Conservation (phyloP, 1,140 invertebrate genomes). For the Aradophagus sp. region DNA sequence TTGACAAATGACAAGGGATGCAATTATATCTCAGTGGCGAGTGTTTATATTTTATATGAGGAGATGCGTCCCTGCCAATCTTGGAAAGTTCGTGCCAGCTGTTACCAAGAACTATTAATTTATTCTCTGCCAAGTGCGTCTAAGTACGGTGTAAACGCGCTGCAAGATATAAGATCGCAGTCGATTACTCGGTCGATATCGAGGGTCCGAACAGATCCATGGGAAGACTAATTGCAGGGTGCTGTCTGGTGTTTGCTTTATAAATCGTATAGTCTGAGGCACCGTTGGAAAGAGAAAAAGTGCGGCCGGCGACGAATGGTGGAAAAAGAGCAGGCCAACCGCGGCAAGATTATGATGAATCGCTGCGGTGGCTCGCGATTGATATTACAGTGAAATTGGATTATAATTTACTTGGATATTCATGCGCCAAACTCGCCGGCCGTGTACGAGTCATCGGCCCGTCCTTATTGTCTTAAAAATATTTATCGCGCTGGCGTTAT, state of each 20-base stretch:
- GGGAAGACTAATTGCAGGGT: conserved; percentile 70
- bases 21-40: not conserved
- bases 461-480: no score
- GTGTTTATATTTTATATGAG: conserved; percentile 6
- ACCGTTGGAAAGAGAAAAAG: conserved; percentile 49
- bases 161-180: conserved; percentile 64
- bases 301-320: conserved; percentile 33
- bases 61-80: conserved; percentile 60
- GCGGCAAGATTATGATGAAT: conserved; percentile 55
- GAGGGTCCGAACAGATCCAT: conserved; percentile 41
- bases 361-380: conserved; percentile 56
- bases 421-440: conserved; percentile 15
- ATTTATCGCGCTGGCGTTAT: no score
- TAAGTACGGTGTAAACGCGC: conserved; percentile 71
- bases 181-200: conserved; percentile 64
- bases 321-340: conserved; percentile 35
- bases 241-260: conserved; percentile 73
- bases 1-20: no score
- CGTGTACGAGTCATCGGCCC: not conserved
- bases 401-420: conserved; percentile 68
- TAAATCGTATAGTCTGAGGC: conserved; percentile 68
- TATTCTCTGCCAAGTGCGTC: conserved; percentile 65
- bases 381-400: conserved; percentile 66
- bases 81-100: conserved; percentile 64
- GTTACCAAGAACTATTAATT: conserved; percentile 71